Percentiles rank a stretch among this genome's conserved stretches.
Conservation (phyloP, 2,888 invertebrate genomes). For the Aelia acuminata region DNA sequence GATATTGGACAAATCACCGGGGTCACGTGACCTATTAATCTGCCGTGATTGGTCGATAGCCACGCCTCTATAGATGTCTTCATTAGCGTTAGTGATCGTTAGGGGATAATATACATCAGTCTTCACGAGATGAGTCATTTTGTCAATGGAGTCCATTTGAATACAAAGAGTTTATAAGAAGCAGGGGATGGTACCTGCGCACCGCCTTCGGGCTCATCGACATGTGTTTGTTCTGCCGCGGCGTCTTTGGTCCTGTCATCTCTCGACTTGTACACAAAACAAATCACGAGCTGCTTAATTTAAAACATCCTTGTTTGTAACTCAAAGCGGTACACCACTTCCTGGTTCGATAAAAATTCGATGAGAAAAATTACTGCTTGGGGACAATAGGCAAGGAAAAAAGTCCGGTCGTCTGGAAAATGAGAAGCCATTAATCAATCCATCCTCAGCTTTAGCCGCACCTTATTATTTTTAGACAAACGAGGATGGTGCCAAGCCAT, state of each 20-base stretch:
- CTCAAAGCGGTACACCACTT: background rate
- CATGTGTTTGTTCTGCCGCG: constrained; percentile 17
- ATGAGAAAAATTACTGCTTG: background rate
- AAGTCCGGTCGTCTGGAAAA: background rate
- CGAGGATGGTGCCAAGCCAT: no score
- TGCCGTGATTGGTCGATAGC: constrained; percentile 52
- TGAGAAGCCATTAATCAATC: background rate
- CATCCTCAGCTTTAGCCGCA: background rate
- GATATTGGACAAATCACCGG: constrained; percentile 53
- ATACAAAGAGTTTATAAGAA: constrained; percentile 45
- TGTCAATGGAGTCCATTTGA: constrained; percentile 50
- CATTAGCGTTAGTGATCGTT: constrained; percentile 44
- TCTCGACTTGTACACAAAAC: background rate
- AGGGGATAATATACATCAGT: constrained; percentile 50
- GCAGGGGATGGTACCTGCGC: background rate
- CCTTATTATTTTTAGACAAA: background rate
- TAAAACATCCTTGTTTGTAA: background rate
- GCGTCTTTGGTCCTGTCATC: background rate
- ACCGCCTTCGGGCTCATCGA: background rate
- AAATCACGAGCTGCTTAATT: constrained; percentile 38
- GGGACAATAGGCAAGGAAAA: background rate
- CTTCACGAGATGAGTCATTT: constrained; percentile 44
- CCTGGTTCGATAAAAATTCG: background rate
- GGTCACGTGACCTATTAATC: constrained; percentile 59
- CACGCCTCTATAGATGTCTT: constrained; percentile 50